These are phyloP conservation scores for Menura novaehollandiae DNA, from an alignment of 2,113 vertebrate species.

Conservation along the genomic window DNA sequence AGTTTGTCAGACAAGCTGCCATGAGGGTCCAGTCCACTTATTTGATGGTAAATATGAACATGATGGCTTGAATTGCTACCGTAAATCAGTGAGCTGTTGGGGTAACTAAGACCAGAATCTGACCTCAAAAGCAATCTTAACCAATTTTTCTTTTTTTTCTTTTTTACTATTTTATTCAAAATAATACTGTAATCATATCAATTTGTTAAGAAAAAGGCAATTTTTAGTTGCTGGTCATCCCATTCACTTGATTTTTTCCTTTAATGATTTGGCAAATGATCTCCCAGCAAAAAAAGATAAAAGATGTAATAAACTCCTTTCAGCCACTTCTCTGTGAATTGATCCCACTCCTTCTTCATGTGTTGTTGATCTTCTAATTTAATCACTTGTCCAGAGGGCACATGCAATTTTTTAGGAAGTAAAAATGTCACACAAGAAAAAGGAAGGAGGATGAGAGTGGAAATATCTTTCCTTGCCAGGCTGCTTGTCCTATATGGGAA, in stretches of 20 bases:
- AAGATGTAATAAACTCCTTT: neutral
- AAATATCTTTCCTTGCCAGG: neutral
- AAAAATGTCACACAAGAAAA: constrained; percentile 1
- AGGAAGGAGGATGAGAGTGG: neutral
- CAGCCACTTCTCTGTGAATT: neutral
- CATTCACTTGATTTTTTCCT: neutral
- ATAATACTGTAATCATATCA: neutral
- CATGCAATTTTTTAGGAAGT: neutral
- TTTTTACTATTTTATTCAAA: neutral
- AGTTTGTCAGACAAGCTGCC: neutral
- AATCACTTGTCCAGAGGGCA: constrained; percentile 30
- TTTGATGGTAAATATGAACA: neutral
- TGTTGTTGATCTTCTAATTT: constrained; percentile 38
- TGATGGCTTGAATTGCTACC: neutral
- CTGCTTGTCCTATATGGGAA: rapidly evolving
- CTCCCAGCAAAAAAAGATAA: neutral
- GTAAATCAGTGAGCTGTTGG: neutral
- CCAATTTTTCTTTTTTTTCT: neutral
- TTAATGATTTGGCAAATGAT: neutral
- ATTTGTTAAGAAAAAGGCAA: neutral
- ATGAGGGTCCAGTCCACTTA: neutral
- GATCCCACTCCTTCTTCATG: neutral
- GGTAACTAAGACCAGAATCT: neutral
- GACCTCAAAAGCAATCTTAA: neutral
- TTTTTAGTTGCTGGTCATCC: neutral